These are phyloP conservation scores for Sander vitreus DNA, from an alignment of 2,113 vertebrate species.

Conservation along the genomic window DNA sequence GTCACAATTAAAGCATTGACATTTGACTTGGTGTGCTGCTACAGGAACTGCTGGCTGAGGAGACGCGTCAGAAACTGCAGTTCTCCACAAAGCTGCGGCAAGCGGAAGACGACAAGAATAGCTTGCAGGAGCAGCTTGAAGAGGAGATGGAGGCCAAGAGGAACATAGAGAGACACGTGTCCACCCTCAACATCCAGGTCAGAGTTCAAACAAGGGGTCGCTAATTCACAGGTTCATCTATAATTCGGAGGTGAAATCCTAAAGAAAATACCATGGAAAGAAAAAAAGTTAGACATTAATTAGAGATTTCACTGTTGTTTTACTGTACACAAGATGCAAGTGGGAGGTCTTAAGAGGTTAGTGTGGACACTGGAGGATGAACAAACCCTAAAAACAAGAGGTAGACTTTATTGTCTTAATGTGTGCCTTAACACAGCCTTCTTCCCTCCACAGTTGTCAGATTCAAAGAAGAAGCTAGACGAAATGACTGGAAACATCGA, in stretches of 20 bases:
- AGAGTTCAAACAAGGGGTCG: not conserved
- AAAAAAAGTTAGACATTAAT: not conserved
- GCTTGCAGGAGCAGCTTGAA: conserved; percentile 94
- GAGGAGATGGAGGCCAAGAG: conserved; percentile 95
- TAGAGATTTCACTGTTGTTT: not conserved
- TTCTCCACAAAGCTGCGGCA: conserved; percentile 94
- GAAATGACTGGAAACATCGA: conserved; percentile 89
- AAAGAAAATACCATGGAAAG: not conserved
- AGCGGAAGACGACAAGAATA: conserved; percentile 91
- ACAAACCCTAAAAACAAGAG: not conserved
- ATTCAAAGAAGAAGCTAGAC: conserved; percentile 93
- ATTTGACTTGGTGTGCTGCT: conserved; percentile 4
- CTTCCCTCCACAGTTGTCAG: conserved; percentile 86
- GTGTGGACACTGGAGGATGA: not conserved
- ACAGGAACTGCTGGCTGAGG: conserved; percentile 94
- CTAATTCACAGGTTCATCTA: not conserved
- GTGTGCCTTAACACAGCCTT: not conserved
- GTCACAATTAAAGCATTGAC: not conserved
- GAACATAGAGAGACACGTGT: conserved; percentile 92
- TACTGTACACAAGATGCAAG: not conserved
- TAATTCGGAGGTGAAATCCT: not conserved
- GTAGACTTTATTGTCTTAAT: not conserved
- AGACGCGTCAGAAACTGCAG: conserved; percentile 94
- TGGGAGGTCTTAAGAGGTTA: not conserved
- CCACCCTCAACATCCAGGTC: conserved; percentile 94